phyloP scores from a whole-genome alignment of 2,888 invertebrate species.

The Nomada ruficornis region DNA sequence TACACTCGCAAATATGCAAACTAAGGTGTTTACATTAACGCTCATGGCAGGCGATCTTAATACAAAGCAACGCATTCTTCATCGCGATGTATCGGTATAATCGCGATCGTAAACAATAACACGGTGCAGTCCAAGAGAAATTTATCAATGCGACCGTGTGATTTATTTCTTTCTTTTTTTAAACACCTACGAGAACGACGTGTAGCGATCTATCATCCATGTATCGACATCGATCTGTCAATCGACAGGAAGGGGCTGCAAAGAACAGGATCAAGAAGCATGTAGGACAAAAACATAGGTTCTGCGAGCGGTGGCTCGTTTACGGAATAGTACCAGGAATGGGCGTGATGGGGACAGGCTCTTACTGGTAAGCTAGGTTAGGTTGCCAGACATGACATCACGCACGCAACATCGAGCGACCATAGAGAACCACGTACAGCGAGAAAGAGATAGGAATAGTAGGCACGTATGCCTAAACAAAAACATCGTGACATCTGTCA shows the following conservation, averaged over 20 bases:
- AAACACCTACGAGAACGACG: constrained; percentile 18
- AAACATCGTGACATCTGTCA: constrained; percentile 66
- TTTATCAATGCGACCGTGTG: constrained; percentile 11
- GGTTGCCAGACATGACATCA: constrained; percentile 80
- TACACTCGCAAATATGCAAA: neutral
- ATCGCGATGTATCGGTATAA: neutral
- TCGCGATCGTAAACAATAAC: constrained; percentile 41
- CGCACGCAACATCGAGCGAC: constrained; percentile 64
- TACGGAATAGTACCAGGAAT: constrained; percentile 75
- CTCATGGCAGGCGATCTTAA: neutral
- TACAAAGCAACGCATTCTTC: constrained; percentile 24
- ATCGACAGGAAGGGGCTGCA: constrained; percentile 27
- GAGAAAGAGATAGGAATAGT: constrained; percentile 34
- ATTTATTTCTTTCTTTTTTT: neutral
- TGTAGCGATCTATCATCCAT: constrained; percentile 24
- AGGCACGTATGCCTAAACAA: constrained; percentile 54
- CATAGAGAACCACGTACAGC: constrained; percentile 33
- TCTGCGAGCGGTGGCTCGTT: constrained; percentile 40
- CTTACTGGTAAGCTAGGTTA: constrained; percentile 77
- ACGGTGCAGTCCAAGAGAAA: constrained; percentile 24
- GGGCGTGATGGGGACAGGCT: constrained; percentile 80
- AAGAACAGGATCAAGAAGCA: constrained; percentile 41
- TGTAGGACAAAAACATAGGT: constrained; percentile 45
- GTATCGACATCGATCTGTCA: constrained; percentile 42
- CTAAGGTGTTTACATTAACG: constrained; percentile 26